Conservation (phyloP, 2,888 invertebrate genomes). For the Geotrupes spiniger region DNA sequence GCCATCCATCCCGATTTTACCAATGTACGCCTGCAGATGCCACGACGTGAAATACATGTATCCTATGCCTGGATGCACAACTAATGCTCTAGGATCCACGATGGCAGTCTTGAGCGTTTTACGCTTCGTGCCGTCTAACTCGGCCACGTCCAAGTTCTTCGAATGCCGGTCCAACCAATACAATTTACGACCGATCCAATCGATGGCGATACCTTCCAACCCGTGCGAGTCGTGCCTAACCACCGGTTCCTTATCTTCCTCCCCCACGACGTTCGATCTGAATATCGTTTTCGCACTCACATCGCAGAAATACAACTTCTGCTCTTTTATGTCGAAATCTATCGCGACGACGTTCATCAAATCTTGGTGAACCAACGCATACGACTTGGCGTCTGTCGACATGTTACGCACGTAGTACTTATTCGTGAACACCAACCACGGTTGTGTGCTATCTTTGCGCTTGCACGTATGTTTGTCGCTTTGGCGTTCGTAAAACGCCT, state of each 20-base stretch:
- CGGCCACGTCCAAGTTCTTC: conserved; percentile 92
- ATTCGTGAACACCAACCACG: conserved; percentile 94
- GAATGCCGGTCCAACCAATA: conserved; percentile 97
- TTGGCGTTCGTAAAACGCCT: conserved; percentile 83
- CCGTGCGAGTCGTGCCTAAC: conserved; percentile 93
- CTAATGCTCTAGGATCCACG: conserved; percentile 91
- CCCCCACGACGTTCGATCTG: conserved; percentile 62
- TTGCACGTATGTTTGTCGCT: conserved; percentile 89
- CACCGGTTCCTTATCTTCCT: conserved; percentile 73
- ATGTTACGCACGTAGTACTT: conserved; percentile 97
- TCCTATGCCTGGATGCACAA: conserved; percentile 91
- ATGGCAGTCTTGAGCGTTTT: conserved; percentile 87
- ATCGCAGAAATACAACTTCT: conserved; percentile 93
- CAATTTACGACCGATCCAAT: conserved; percentile 94
- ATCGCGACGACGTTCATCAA: conserved; percentile 95
- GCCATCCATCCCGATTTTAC: conserved; percentile 96
- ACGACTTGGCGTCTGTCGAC: conserved; percentile 82
- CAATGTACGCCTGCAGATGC: conserved; percentile 94
- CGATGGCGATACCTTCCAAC: conserved; percentile 94
- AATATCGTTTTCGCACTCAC: conserved; percentile 94
- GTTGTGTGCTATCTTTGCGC: conserved; percentile 72
- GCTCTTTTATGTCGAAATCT: conserved; percentile 84
- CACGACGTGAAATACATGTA: conserved; percentile 95
- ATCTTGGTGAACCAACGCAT: conserved; percentile 89
- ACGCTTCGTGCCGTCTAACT: conserved; percentile 86